These are phyloP conservation scores for Callipepla squamata DNA, from an alignment of 2,113 vertebrate genomes.

Conservation along the genomic window DNA sequence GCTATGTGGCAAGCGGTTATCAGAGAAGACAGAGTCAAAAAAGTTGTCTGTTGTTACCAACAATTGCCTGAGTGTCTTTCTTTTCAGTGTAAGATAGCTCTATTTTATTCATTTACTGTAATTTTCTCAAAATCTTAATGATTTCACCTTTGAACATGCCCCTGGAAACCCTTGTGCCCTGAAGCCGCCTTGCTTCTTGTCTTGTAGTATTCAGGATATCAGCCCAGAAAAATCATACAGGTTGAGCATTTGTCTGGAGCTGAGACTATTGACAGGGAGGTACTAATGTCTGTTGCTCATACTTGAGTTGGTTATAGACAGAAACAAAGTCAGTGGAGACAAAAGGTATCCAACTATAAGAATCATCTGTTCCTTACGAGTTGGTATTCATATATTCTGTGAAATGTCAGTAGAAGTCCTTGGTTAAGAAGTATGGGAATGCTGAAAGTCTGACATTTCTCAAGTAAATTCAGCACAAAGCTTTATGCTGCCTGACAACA, in stretches of 20 bases:
- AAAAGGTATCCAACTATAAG: not conserved
- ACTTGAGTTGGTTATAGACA: not conserved
- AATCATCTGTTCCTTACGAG: not conserved
- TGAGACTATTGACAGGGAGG: not conserved
- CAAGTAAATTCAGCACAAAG: not conserved
- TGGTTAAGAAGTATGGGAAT: not conserved
- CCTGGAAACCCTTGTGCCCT: not conserved
- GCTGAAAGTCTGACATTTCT: slow-evolving; percentile 1
- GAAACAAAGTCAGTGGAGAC: not conserved
- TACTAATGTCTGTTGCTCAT: not conserved
- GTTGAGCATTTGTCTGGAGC: not conserved
- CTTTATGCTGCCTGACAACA: slow-evolving; percentile 19
- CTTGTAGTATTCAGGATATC: not conserved
- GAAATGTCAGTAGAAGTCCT: not conserved
- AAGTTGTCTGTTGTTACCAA: too few relatives aligned
- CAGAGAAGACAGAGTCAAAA: too few relatives aligned
- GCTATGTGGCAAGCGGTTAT: too few relatives aligned
- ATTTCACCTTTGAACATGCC: not conserved
- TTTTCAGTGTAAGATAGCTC: not conserved
- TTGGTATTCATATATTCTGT: not conserved
- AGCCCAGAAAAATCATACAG: not conserved
- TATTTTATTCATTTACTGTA: not conserved
- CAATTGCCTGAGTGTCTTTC: not conserved
- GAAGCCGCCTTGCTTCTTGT: not conserved
- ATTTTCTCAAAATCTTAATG: not conserved